These are phyloP conservation scores for Magallana nippona DNA, from an alignment of 2,888 invertebrate genomes.

Conservation along the genomic window DNA sequence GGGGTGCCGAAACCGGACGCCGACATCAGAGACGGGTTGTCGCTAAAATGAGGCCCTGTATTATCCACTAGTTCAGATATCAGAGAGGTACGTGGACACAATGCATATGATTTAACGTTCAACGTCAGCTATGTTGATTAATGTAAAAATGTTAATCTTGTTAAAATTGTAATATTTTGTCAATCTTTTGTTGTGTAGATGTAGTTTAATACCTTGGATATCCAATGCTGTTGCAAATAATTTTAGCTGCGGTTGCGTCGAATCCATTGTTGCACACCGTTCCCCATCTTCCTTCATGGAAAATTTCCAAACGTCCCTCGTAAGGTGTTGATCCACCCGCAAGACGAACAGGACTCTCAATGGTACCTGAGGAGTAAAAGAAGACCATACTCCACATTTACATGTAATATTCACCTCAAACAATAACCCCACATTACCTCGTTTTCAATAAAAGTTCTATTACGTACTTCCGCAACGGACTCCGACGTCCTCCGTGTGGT, in stretches of 20 bases:
- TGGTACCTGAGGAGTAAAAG: constrained; percentile 36
- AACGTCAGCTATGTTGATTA: too few relatives aligned
- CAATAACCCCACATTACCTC: background rate
- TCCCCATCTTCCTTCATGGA: constrained; percentile 46
- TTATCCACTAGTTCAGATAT: background rate
- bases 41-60: constrained; percentile 19
- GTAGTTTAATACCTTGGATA: constrained; percentile 45
- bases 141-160: too few relatives aligned
- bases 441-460: background rate
- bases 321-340: constrained; percentile 44
- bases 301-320: constrained; percentile 49
- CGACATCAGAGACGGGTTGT: constrained; percentile 36
- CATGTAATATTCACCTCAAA: background rate
- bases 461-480: constrained; percentile 51
- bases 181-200: background rate
- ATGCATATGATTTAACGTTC: too few relatives aligned
- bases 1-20: constrained; percentile 18
- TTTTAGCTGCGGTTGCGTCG: constrained; percentile 39
- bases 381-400: background rate
- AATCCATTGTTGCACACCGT: constrained; percentile 46
- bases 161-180: too few relatives aligned
- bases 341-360: constrained; percentile 46
- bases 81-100: too few relatives aligned
- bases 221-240: constrained; percentile 45
- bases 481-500: constrained; percentile 56